A percentile compares a stretch with the other conserved stretches of the same genome.
phyloP scores from a whole-genome alignment of 1,140 invertebrate genomes.

The Apis florea region DNA sequence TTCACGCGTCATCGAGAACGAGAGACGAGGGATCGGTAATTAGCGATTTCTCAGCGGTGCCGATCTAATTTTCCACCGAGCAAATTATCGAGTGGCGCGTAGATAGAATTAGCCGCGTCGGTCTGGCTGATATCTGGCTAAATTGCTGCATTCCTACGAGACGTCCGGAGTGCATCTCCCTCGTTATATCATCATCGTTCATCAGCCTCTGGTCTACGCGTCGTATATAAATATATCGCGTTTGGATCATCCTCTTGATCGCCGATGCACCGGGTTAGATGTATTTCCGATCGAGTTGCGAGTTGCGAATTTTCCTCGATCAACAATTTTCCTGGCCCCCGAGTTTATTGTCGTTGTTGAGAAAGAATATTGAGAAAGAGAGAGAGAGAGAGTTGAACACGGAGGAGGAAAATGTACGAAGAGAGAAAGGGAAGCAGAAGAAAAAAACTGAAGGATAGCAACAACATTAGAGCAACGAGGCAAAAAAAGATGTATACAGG shows the following conservation, averaged over 20 bases:
- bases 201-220: conserved; percentile 54
- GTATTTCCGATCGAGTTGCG: not conserved
- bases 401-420: not conserved
- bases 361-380: no score
- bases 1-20: not conserved
- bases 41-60: conserved; percentile 40
- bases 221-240: conserved; percentile 59
- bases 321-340: no score
- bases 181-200: conserved; percentile 60
- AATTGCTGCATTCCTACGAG: conserved; percentile 64
- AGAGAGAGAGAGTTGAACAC: no score
- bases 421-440: not conserved
- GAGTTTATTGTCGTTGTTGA: no score
- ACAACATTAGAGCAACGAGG: not conserved
- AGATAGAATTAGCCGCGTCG: conserved; percentile 61
- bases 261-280: not conserved
- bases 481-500: not conserved
- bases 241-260: conserved; percentile 56
- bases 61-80: conserved; percentile 51
- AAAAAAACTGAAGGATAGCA: not conserved
- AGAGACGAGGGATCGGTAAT: conserved; percentile 36
- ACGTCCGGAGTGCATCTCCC: conserved; percentile 59
- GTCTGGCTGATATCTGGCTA: conserved; percentile 58
- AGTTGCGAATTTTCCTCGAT: not conserved
- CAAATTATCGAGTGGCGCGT: conserved; percentile 59